A percentile compares a stretch with the other conserved stretches of the same genome.
Conservation (phyloP, 2,113 vertebrate genomes). For the Cebus imitator region DNA sequence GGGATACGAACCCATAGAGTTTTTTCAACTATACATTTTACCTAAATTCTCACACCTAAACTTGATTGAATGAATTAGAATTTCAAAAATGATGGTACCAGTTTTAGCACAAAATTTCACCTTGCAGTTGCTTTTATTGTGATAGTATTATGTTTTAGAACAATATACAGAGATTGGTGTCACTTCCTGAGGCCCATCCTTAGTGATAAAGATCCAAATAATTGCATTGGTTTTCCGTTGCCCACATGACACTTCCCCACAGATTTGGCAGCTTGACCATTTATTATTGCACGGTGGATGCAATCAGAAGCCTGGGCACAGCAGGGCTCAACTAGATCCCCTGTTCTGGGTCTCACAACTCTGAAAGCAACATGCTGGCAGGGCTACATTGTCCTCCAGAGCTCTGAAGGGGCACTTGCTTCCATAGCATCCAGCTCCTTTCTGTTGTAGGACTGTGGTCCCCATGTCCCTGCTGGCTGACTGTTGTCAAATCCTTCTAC, state of each 20-base stretch:
- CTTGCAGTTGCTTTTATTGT: background rate
- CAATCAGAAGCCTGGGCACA: background rate
- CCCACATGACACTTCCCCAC: background rate
- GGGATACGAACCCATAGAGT: background rate
- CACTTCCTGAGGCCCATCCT: background rate
- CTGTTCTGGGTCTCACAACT: background rate
- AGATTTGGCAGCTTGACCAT: background rate
- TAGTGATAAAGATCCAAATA: background rate
- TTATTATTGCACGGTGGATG: background rate
- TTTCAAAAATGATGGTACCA: background rate
- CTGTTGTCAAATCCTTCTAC: background rate
- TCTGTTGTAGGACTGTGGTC: background rate
- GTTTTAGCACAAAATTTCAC: background rate
- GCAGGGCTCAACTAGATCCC: background rate
- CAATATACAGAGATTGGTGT: background rate
- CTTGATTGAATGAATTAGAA: background rate
- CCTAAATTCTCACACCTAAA: background rate
- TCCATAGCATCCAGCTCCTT: background rate
- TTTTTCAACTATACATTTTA: background rate
- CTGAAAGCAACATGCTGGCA: no score
- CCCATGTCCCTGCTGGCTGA: background rate
- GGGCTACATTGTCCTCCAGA: background rate
- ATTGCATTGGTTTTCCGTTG: background rate
- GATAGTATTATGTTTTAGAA: background rate
- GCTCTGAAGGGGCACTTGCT: background rate